These are phyloP conservation scores for Tachuris rubrigastra DNA, from an alignment of 2,113 vertebrate species.

Conservation along the genomic window DNA sequence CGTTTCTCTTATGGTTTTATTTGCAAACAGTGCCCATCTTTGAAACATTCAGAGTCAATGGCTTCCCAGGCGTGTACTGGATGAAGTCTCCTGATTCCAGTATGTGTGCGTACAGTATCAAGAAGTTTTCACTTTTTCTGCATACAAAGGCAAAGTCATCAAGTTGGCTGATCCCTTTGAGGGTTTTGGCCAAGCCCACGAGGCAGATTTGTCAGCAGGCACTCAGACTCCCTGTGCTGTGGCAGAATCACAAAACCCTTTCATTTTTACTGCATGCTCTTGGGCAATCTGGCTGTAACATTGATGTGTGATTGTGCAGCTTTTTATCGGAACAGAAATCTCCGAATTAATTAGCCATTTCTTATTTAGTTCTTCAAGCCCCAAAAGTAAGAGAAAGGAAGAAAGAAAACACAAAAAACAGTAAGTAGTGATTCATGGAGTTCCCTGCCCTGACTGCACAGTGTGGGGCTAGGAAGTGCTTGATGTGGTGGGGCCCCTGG, in stretches of 20 bases:
- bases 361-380: slow-evolving; percentile 85
- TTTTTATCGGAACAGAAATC: neutral
- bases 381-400: slow-evolving; percentile 89
- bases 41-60: neutral
- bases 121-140: neutral
- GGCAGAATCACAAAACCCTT: neutral
- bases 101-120: neutral
- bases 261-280: neutral
- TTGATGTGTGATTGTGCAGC: neutral
- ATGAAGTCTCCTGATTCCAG: neutral
- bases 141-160: neutral
- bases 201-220: neutral
- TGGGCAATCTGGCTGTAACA: neutral
- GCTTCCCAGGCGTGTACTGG: neutral
- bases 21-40: neutral
- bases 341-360: slow-evolving; percentile 66
- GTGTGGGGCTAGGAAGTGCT: neutral
- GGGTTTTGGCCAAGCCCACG: neutral
- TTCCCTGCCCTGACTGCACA: neutral
- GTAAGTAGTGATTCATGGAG: slow-evolving; percentile 75
- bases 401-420: slow-evolving; percentile 95
- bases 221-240: neutral
- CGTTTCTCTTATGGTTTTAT: neutral
- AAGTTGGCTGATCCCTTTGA: neutral
- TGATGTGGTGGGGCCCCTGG: slow-evolving; percentile 10